Evolutionary conservation across 1,140 invertebrate genomes (phyloP).

Genomic region (Ips nitidus): DNA sequence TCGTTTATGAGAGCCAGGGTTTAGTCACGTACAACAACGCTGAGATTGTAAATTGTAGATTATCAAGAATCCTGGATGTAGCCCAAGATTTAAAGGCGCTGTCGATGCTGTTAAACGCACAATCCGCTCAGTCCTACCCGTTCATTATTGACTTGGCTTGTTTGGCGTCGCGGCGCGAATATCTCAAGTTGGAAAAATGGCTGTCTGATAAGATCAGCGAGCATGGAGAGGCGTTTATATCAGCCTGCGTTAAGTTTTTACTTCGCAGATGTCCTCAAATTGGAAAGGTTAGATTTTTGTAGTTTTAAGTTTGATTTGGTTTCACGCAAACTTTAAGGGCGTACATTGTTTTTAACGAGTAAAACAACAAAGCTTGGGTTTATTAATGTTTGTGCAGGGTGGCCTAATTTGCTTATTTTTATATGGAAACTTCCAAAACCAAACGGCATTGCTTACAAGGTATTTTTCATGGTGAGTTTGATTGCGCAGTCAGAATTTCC

Average conservation of each 20-base stretch:
- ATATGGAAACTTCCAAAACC: neutral
- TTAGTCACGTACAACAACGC: too few relatives aligned
- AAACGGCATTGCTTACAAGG: too few relatives aligned
- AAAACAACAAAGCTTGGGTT: neutral
- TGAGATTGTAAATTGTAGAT: slow-evolving; percentile 52
- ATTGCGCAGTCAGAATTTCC: too few relatives aligned
- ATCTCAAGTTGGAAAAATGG: slow-evolving; percentile 98
- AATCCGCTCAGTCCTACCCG: slow-evolving; percentile 85
- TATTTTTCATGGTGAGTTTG: too few relatives aligned
- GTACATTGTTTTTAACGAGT: neutral
- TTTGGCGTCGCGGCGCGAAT: slow-evolving; percentile 92
- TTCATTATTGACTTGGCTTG: slow-evolving; percentile 98
- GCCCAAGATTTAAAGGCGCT: slow-evolving; percentile 97
- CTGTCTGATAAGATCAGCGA: slow-evolving; percentile 93
- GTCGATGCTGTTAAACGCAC: slow-evolving; percentile 88
- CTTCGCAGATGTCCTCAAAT: slow-evolving; percentile 84
- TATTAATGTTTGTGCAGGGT: neutral
- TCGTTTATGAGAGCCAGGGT: too few relatives aligned
- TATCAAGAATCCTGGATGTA: slow-evolving; percentile 93
- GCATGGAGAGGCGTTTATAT: slow-evolving; percentile 86
- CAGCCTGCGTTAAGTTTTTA: slow-evolving; percentile 82
- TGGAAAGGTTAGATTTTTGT: slow-evolving; percentile 58
- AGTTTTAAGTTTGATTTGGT: neutral
- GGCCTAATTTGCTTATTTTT: neutral
- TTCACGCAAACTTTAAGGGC: too few relatives aligned